Evolutionary conservation across 1,140 invertebrate genomes (phyloP).

Genomic region (Drosophila cardini): DNA sequence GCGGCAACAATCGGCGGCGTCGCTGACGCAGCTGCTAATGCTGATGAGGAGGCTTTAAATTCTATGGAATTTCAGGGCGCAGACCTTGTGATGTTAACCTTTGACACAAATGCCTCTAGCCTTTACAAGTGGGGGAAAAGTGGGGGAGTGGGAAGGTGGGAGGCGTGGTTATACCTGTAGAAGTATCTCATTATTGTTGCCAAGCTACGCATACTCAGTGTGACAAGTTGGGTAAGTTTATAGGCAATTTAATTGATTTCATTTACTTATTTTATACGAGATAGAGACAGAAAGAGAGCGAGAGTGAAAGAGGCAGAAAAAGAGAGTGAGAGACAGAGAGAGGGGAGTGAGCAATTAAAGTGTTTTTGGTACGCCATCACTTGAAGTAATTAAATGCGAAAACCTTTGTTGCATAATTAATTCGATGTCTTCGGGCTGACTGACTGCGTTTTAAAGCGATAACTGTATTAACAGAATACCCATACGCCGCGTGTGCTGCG

Average conservation of each 20-base stretch:
- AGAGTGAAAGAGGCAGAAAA: not conserved
- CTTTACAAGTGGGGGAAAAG: not conserved
- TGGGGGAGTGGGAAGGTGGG: too few relatives aligned
- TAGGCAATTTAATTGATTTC: constrained; percentile 66
- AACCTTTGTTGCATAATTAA: constrained; percentile 76
- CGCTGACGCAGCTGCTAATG: constrained; percentile 33
- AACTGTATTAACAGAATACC: constrained; percentile 39
- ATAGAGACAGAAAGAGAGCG: not conserved
- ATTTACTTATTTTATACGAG: constrained; percentile 39
- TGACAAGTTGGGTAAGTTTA: constrained; percentile 38
- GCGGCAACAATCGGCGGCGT: constrained; percentile 67
- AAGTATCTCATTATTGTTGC: constrained; percentile 50
- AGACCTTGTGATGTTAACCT: constrained; percentile 65
- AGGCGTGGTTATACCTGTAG: not conserved
- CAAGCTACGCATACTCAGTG: constrained; percentile 34
- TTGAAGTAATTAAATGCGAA: constrained; percentile 71
- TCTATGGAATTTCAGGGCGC: constrained; percentile 16
- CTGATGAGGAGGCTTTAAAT: constrained; percentile 52
- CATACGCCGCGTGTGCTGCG: constrained; percentile 67
- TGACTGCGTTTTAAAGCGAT: constrained; percentile 8
- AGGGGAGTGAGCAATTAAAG: constrained; percentile 2
- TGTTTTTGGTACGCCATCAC: constrained; percentile 28
- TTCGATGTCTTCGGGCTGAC: constrained; percentile 47
- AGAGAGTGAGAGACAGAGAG: not conserved
- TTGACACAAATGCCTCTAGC: constrained; percentile 69